Conservation (phyloP, 2,797 vertebrate species). For the Hypotaenidia philippensis region DNA sequence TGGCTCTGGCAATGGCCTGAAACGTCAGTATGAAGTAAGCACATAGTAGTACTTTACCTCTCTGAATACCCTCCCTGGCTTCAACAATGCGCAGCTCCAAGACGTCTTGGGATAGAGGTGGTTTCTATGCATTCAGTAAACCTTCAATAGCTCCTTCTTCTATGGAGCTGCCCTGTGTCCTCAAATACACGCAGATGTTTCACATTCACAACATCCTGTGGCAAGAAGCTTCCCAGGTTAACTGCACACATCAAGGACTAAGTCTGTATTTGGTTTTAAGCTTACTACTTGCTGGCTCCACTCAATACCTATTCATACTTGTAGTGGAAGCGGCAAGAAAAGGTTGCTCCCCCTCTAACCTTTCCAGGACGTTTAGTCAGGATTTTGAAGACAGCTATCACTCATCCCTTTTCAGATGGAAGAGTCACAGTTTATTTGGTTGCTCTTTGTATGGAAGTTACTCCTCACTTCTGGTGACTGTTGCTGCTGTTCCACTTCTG, state of each 20-base stretch:
- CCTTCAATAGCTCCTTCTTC: neutral
- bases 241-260: slow-evolving; percentile 40
- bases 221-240: slow-evolving; percentile 17
- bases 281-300: neutral
- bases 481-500: neutral
- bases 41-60: neutral
- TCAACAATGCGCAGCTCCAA: neutral
- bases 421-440: neutral
- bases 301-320: neutral
- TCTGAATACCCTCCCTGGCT: neutral
- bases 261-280: neutral
- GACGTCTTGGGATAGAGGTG: neutral
- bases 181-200: neutral
- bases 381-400: neutral
- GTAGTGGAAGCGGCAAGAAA: neutral
- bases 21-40: neutral
- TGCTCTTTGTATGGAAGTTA: neutral
- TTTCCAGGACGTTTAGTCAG: neutral
- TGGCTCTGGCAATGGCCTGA: neutral
- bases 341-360: neutral
- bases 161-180: neutral
- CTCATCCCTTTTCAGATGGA: neutral
- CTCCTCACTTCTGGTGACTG: neutral
- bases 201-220: neutral
- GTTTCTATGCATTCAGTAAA: neutral